Conservation (phyloP, 2,888 invertebrate species). For the Strigamia crassipes region DNA sequence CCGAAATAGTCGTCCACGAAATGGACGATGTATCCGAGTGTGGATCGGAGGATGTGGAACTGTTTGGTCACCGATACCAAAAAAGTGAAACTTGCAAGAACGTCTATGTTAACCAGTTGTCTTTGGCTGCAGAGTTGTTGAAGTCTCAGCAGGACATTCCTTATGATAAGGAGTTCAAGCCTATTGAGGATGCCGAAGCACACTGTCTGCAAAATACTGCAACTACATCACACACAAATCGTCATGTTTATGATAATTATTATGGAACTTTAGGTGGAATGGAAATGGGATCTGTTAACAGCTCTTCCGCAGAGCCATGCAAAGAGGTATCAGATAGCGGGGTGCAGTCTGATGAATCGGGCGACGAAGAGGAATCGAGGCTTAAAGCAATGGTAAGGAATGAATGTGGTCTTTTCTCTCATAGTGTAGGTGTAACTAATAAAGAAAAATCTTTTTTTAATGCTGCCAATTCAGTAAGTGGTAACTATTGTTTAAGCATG, state of each 20-base stretch:
- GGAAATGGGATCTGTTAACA: neutral
- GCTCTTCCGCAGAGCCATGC: neutral
- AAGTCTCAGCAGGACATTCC: conserved; percentile 51
- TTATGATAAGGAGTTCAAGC: conserved; percentile 52
- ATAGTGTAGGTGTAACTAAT: too few species aligned
- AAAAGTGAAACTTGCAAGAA: conserved; percentile 49
- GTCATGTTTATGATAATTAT: conserved; percentile 46
- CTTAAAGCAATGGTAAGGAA: neutral
- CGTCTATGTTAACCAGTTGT: conserved; percentile 51
- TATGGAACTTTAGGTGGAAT: conserved; percentile 41
- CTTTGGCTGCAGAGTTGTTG: conserved; percentile 52
- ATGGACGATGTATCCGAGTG: conserved; percentile 51
- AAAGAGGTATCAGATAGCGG: conserved; percentile 48
- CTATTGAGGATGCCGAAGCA: conserved; percentile 44
- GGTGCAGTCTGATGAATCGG: conserved; percentile 49
- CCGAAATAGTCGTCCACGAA: conserved; percentile 52
- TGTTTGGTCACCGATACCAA: conserved; percentile 52
- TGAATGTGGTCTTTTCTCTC: too few species aligned
- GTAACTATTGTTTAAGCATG: too few species aligned
- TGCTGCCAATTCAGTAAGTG: too few species aligned
- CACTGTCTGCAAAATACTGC: neutral
- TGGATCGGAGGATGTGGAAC: conserved; percentile 52
- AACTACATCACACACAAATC: conserved; percentile 43
- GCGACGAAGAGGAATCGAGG: conserved; percentile 44
- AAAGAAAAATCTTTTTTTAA: too few species aligned